These are phyloP conservation scores for Lepisosteus osseus DNA, from an alignment of 2,113 vertebrate genomes.

Conservation along the genomic window DNA sequence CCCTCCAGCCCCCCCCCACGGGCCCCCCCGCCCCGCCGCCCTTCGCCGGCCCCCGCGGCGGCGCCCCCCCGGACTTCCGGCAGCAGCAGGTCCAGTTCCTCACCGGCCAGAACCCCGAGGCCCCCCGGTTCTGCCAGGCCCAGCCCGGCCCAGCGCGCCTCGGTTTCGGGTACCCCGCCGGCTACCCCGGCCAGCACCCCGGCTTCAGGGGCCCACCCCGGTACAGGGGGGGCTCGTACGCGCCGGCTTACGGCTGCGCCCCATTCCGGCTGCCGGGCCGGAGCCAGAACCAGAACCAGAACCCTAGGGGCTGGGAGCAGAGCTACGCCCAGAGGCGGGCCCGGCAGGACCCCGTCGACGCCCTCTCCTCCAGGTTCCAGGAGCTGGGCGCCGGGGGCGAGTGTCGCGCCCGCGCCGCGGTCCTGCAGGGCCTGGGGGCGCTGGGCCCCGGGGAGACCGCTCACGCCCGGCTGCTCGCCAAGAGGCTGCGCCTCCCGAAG, in stretches of 20 bases:
- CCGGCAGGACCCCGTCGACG: slow-evolving; percentile 24
- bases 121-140: slow-evolving; percentile 40
- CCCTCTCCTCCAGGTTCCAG: slow-evolving; percentile 16
- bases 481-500: slow-evolving; percentile 61
- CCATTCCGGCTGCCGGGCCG: slow-evolving; percentile 25
- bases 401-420: slow-evolving; percentile 37
- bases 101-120: slow-evolving; percentile 51
- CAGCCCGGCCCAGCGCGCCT: not conserved
- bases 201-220: slow-evolving; percentile 24
- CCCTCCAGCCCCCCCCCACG: slow-evolving; percentile 26
- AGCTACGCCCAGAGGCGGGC: slow-evolving; percentile 34
- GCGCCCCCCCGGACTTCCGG: slow-evolving; percentile 28
- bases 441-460: slow-evolving; percentile 51
- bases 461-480: slow-evolving; percentile 61
- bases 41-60: slow-evolving; percentile 18
- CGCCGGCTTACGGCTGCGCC: not conserved
- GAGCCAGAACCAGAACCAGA: slow-evolving; percentile 24
- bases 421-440: slow-evolving; percentile 44
- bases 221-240: slow-evolving; percentile 29
- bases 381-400: slow-evolving; percentile 2
- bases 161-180: not conserved
- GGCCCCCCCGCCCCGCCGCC: slow-evolving; percentile 18
- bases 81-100: slow-evolving; percentile 68
- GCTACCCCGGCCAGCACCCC: not conserved
- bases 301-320: slow-evolving; percentile 20